phyloP scores from a whole-genome alignment of 2,113 vertebrate species.

The Cinclus mexicanus region DNA sequence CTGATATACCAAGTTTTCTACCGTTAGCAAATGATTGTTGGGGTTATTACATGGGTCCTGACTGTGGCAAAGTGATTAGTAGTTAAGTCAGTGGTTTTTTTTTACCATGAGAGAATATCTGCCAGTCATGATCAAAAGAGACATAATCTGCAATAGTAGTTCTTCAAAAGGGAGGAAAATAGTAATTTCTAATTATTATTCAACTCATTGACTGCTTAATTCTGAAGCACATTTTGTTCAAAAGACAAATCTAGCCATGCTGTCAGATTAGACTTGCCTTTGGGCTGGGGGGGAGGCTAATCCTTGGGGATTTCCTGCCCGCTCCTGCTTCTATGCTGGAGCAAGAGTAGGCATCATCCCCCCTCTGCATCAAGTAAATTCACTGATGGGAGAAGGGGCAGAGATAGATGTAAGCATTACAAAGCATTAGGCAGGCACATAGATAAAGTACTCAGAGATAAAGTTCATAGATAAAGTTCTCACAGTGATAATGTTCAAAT shows the following conservation, averaged over 20 bases:
- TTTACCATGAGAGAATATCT: neutral
- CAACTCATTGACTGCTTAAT: slow-evolving; percentile 24
- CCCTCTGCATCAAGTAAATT: fast-evolving
- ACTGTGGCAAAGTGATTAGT: neutral
- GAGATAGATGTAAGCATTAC: neutral
- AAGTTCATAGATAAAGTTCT: neutral
- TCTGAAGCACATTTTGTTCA: neutral
- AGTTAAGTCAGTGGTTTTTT: neutral
- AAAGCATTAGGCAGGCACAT: neutral
- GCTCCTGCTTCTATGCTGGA: neutral
- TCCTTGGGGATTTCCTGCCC: neutral
- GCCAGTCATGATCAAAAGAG: slow-evolving; percentile 8
- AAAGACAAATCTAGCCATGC: neutral
- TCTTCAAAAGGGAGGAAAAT: slow-evolving; percentile 28
- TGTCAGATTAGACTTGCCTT: neutral
- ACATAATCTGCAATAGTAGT: neutral
- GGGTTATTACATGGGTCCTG: neutral
- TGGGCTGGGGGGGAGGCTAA: neutral
- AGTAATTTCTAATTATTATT: slow-evolving; percentile 48
- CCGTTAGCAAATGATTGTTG: neutral
- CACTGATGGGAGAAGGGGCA: neutral
- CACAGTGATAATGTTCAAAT: neutral
- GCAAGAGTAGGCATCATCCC: neutral
- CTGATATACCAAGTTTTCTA: neutral
- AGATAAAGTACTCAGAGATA: neutral